These are phyloP conservation scores for Eledona agricola DNA, from an alignment of 2,888 invertebrate species.

Conservation along the genomic window DNA sequence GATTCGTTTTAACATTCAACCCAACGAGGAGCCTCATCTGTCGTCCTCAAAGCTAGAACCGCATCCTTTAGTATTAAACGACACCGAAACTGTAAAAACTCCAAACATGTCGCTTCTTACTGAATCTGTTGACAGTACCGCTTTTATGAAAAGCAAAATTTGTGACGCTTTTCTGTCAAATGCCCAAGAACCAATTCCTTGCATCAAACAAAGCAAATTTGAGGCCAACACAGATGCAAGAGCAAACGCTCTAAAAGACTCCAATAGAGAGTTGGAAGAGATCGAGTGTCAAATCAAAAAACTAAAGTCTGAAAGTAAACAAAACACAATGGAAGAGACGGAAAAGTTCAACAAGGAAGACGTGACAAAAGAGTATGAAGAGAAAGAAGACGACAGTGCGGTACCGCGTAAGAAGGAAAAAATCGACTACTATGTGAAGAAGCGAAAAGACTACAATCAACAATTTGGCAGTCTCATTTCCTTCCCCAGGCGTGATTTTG, in stretches of 20 bases:
- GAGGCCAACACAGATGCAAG: constrained; percentile 35
- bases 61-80: constrained; percentile 40
- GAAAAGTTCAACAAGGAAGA: constrained; percentile 61
- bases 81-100: constrained; percentile 43
- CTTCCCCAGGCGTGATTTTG: constrained; percentile 56
- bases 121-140: constrained; percentile 29
- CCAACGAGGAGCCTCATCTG: constrained; percentile 57
- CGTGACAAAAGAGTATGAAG: constrained; percentile 57
- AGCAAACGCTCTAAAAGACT: constrained; percentile 47
- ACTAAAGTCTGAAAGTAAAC: constrained; percentile 54
- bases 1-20: constrained; percentile 57
- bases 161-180: constrained; percentile 69
- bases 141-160: constrained; percentile 61
- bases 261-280: constrained; percentile 56
- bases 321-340: constrained; percentile 49
- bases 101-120: constrained; percentile 31
- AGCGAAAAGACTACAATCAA: constrained; percentile 59
- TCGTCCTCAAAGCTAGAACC: constrained; percentile 39
- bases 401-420: constrained; percentile 67
- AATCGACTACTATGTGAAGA: constrained; percentile 61
- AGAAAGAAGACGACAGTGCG: constrained; percentile 61
- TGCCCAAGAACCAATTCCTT: constrained; percentile 66
- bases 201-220: constrained; percentile 33
- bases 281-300: constrained; percentile 52
- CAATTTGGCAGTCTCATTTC: constrained; percentile 60